These are phyloP conservation scores for Drosophila putrida DNA, from an alignment of 2,888 invertebrate species.

Conservation along the genomic window DNA sequence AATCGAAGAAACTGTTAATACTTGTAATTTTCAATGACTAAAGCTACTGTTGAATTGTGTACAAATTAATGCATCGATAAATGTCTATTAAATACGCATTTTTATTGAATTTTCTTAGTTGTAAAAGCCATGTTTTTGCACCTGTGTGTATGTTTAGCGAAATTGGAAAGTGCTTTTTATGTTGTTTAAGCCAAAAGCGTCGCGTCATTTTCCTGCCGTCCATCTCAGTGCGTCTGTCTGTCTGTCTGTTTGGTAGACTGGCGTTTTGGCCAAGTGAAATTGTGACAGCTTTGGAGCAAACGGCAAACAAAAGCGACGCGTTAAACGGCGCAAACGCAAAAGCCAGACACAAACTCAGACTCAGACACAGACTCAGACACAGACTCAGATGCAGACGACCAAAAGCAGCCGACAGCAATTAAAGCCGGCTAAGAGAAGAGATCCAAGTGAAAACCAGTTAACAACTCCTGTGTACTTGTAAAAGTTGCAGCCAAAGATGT, in stretches of 20 bases:
- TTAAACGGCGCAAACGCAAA: conserved; percentile 44
- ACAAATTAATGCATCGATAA: conserved; percentile 5
- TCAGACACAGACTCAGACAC: conserved; percentile 9
- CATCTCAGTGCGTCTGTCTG: conserved; percentile 12
- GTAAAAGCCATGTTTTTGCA: conserved; percentile 25
- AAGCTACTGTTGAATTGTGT: not conserved
- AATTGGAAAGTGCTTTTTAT: conserved; percentile 60
- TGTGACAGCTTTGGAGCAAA: conserved; percentile 67
- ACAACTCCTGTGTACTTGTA: conserved; percentile 41
- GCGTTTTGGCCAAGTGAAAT: conserved; percentile 63
- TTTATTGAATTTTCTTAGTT: conserved; percentile 20
- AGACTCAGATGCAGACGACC: conserved; percentile 24
- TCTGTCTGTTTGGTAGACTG: conserved; percentile 8
- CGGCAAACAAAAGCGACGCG: conserved; percentile 42
- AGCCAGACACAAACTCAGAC: conserved; percentile 13
- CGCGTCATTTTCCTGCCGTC: conserved; percentile 32
- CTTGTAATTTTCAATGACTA: not conserved
- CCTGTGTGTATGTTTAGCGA: conserved; percentile 29
- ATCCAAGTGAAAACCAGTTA: conserved; percentile 53
- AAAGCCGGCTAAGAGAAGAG: conserved; percentile 45
- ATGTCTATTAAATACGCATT: conserved; percentile 20
- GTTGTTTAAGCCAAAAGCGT: conserved; percentile 48
- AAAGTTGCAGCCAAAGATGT: conserved; percentile 53
- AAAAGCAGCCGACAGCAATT: conserved; percentile 52
- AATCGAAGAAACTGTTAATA: no score